Evolutionary conservation across 2,888 invertebrate species (phyloP).

Genomic region (Volucella inanis): DNA sequence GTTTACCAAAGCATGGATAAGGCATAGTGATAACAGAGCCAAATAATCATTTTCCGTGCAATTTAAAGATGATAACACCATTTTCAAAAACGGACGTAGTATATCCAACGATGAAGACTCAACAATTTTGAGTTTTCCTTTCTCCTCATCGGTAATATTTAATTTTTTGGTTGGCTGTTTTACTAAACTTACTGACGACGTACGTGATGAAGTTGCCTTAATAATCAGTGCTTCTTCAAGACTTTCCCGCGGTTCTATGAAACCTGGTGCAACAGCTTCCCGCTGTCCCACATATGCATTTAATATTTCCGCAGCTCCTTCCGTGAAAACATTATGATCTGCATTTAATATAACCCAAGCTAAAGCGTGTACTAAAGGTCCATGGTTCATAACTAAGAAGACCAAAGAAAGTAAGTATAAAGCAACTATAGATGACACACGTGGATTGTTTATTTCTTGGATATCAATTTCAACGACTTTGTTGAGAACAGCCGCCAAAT

Average conservation of each 20-base stretch:
- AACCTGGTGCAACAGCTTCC: slow-evolving; percentile 85
- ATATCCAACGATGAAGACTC: slow-evolving; percentile 78
- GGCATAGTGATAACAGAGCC: slow-evolving; percentile 94
- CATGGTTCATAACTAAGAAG: slow-evolving; percentile 95
- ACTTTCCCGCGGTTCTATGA: slow-evolving; percentile 89
- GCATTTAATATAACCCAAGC: slow-evolving; percentile 95
- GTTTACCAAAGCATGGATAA: slow-evolving; percentile 95
- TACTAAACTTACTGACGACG: slow-evolving; percentile 43
- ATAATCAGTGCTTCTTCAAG: slow-evolving; percentile 90
- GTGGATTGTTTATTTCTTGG: slow-evolving; percentile 86
- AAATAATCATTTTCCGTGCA: slow-evolving; percentile 97
- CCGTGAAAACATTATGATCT: slow-evolving; percentile 88
- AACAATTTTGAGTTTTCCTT: slow-evolving; percentile 85
- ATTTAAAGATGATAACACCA: slow-evolving; percentile 93
- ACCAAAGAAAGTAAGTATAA: slow-evolving; percentile 96
- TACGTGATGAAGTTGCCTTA: slow-evolving; percentile 77
- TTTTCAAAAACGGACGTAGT: slow-evolving; percentile 90
- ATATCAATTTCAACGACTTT: slow-evolving; percentile 85
- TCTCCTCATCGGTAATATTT: slow-evolving; percentile 97
- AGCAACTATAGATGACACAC: slow-evolving; percentile 94
- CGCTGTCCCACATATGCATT: slow-evolving; percentile 87
- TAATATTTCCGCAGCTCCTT: slow-evolving; percentile 87
- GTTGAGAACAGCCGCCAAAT: slow-evolving; percentile 86
- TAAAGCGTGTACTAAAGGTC: slow-evolving; percentile 94
- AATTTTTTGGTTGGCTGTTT: slow-evolving; percentile 81